Conservation (phyloP, 2,113 vertebrate genomes). For the Nansenia antarctica region DNA sequence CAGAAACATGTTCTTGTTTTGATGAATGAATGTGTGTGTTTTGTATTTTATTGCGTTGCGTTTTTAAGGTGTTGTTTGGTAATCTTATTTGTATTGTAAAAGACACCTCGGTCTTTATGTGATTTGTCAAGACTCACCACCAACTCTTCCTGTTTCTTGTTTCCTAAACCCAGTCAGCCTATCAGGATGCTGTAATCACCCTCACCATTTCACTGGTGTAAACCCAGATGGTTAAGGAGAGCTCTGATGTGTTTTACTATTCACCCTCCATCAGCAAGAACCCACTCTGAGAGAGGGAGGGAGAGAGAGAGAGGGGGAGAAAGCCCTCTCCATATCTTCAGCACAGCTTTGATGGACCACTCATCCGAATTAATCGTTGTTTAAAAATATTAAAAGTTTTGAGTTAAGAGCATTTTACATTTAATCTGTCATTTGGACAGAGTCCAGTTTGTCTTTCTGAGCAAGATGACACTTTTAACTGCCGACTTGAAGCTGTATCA, state of each 20-base stretch:
- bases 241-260: conserved; percentile 63
- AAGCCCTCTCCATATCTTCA: neutral
- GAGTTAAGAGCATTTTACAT: conserved; percentile 51
- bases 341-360: conserved; percentile 14
- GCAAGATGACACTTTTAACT: conserved; percentile 60
- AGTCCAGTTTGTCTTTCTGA: conserved; percentile 65
- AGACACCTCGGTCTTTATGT: no score
- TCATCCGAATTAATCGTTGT: conserved; percentile 66
- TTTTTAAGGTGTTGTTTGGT: no score
- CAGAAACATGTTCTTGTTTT: no score
- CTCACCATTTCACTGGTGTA: conserved; percentile 27
- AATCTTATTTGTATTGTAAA: no score
- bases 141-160: neutral
- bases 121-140: neutral
- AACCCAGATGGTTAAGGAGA: conserved; percentile 61
- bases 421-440: conserved; percentile 68
- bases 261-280: conserved; percentile 60
- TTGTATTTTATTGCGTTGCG: no score
- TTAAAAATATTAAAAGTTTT: conserved; percentile 54
- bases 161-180: neutral
- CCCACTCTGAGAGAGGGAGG: conserved; percentile 33
- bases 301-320: conserved; percentile 7
- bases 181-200: neutral
- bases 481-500: conserved; percentile 48
- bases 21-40: no score